Percentiles rank a stretch among this genome's conserved stretches.
These are phyloP conservation scores for Zaprionus nigranus DNA, from an alignment of 1,140 invertebrate genomes.

Conservation along the genomic window DNA sequence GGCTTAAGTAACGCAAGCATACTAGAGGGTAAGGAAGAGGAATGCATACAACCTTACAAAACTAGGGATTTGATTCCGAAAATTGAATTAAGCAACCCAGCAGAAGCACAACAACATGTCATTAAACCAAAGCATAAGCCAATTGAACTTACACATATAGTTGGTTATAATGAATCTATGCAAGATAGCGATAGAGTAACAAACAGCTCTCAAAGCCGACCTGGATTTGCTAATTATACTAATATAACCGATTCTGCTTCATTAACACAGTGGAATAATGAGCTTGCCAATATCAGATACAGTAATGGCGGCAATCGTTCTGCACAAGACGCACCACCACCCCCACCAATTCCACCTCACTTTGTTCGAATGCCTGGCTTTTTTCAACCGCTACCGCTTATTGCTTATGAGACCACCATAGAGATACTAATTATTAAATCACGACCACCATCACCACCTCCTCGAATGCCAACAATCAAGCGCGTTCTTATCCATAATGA, in stretches of 20 bases:
- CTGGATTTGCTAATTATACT: constrained; percentile 51
- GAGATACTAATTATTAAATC: constrained; percentile 81
- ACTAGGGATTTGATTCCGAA: constrained; percentile 43
- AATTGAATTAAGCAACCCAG: constrained; percentile 57
- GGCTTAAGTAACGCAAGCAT: constrained; percentile 33
- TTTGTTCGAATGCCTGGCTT: constrained; percentile 82
- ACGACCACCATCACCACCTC: constrained; percentile 75
- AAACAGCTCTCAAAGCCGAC: constrained; percentile 48
- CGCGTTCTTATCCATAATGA: constrained; percentile 80
- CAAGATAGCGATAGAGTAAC: constrained; percentile 57
- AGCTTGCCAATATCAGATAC: constrained; percentile 62
- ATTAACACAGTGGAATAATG: constrained; percentile 78
- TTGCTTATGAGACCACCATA: constrained; percentile 82
- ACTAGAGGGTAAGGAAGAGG: constrained; percentile 62
- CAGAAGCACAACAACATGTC: constrained; percentile 35
- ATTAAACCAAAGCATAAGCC: constrained; percentile 64
- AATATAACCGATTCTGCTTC: constrained; percentile 79
- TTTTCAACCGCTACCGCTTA: constrained; percentile 82
- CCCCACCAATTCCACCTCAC: constrained; percentile 76
- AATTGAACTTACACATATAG: constrained; percentile 69
- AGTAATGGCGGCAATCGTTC: constrained; percentile 42
- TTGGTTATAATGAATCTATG: constrained; percentile 73
- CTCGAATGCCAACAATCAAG: constrained; percentile 72
- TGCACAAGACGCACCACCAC: constrained; percentile 64
- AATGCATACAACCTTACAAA: constrained; percentile 20